Base-by-base conservation (phyloP, 2,888 invertebrate genomes). In the Anagyrus pseudococci region DNA sequence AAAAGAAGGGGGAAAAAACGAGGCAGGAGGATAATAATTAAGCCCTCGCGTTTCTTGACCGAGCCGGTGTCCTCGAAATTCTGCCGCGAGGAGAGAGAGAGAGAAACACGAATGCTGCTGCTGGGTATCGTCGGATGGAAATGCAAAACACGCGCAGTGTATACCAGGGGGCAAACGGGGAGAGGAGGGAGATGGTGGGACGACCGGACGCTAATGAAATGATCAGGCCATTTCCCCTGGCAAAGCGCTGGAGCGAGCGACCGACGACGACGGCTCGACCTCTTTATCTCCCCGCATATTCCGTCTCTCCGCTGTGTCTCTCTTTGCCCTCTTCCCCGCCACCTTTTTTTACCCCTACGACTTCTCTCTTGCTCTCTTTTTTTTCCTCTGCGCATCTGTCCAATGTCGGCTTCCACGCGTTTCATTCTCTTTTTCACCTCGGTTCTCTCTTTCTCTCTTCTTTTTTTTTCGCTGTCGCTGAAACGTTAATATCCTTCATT, bases 171-270 rank as follows among this genome's bases (percentile, higher is more conserved):
- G 13, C 4, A 2, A 15, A 48, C 13, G 10, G 48, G 17, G 53
- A 53, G 15, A 15, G 46, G 8, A 20, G 20, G 40, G 22, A 17
- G 33, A 10, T 15, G 22, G 19, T 8, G 44, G 25, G 58, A 37
- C 60, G 65, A 60, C 57, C 22, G 55, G 47, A 62, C 49, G 46
- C 55, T 70, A 69, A 70, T 68, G 62, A 67, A 68, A 70, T 68
- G 67, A 70, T 69, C 61, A 61, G 58, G 58, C 66, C 59, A 67
- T 69, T 68, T 68, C 67, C 64, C 62, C 53, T 47, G 44, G 52
- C 66, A 64, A 50, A 58, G 55, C 62, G 58, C 57, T 37, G 3
- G n/a, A n/a, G n/a, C n/a, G n/a, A n/a, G n/a, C n/a, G n/a, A n/a
- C n/a, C n/a, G n/a, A n/a, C n/a, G n/a, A n/a, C n/a, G n/a, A n/a